phyloP scores from a whole-genome alignment of 2,113 vertebrate genomes.

The Emydocephalus ijimae region DNA sequence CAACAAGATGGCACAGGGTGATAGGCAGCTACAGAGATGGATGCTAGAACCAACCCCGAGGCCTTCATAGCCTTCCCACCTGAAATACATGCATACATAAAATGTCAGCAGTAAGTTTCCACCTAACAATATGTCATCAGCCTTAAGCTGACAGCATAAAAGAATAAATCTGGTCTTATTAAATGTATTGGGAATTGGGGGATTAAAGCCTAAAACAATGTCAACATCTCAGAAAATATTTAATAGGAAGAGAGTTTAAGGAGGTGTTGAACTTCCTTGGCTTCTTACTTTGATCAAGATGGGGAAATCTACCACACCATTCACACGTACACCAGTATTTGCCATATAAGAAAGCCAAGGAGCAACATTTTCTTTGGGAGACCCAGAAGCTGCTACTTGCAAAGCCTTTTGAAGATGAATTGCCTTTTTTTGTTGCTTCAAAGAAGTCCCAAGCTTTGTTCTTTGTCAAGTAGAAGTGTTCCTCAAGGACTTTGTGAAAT shows the following conservation, averaged over 20 bases:
- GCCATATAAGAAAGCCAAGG: neutral
- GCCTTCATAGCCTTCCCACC: neutral
- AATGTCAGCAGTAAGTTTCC: neutral
- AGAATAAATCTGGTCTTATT: neutral
- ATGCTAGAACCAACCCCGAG: neutral
- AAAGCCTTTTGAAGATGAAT: neutral
- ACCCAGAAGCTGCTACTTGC: neutral
- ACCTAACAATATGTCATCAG: neutral
- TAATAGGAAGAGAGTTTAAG: neutral
- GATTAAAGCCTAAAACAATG: neutral
- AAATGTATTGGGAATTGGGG: neutral
- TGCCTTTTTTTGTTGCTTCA: neutral
- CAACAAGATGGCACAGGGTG: neutral
- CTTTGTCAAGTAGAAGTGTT: neutral
- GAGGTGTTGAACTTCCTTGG: neutral
- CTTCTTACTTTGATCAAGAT: neutral
- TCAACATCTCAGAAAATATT: neutral
- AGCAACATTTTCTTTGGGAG: neutral
- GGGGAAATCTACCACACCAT: neutral
- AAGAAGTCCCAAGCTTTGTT: neutral
- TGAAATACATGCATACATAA: neutral
- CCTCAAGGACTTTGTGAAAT: neutral
- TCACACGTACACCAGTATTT: neutral
- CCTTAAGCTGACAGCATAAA: neutral
- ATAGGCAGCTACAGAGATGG: neutral